Evolutionary conservation across 1,140 invertebrate species (phyloP).

Genomic region (Leptinotarsa texana): DNA sequence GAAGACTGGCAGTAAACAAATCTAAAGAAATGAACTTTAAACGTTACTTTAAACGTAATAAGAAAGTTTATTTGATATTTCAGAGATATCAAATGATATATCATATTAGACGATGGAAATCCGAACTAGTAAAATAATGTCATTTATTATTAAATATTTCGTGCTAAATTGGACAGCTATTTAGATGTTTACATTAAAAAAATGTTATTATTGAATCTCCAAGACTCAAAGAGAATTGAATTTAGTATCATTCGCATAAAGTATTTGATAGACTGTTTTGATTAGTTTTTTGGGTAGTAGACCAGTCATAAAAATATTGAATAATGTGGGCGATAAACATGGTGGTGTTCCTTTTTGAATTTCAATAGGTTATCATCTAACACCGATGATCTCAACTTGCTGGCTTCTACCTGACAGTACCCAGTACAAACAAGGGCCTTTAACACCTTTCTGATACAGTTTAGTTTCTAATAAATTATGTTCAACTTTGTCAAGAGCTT

Average conservation of each 20-base stretch:
- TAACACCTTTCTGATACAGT: constrained; percentile 21
- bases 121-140: not conserved
- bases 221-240: not conserved
- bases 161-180: not conserved
- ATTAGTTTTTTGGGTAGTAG: not conserved
- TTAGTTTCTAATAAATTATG: constrained; percentile 7
- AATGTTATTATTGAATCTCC: not conserved
- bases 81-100: too few relatives aligned
- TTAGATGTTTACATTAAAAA: not conserved
- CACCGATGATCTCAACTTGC: not conserved
- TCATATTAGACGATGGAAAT: too few relatives aligned
- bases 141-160: not conserved
- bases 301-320: constrained; percentile 16
- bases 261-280: not conserved
- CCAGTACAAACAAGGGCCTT: constrained; percentile 5
- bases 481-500: not conserved
- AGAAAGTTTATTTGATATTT: too few relatives aligned
- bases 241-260: constrained; percentile 11
- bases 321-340: not conserved
- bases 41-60: too few relatives aligned
- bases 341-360: not conserved
- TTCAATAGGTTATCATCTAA: not conserved
- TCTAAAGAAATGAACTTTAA: too few relatives aligned
- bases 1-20: too few relatives aligned
- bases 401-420: not conserved